phyloP scores from a whole-genome alignment of 2,797 vertebrate species.

The Dromococcyx pavoninus region DNA sequence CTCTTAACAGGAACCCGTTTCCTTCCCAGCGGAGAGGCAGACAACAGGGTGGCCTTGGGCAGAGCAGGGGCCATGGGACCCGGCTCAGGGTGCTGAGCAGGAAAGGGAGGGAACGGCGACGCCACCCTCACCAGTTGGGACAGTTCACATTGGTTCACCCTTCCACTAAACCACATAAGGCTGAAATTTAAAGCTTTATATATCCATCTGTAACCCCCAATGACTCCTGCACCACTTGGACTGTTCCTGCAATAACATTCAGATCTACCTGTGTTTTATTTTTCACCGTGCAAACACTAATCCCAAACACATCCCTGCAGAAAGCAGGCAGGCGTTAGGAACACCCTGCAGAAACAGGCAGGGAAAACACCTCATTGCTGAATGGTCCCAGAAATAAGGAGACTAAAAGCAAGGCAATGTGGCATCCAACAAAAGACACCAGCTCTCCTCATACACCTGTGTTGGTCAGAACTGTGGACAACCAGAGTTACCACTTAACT shows the following conservation, averaged over 20 bases:
- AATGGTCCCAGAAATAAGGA: background rate
- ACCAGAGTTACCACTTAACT: background rate
- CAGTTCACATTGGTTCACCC: background rate
- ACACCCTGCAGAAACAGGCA: background rate
- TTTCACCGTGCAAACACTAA: background rate
- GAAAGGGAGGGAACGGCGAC: background rate
- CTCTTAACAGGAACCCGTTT: background rate
- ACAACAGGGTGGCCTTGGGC: background rate
- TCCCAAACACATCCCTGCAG: background rate
- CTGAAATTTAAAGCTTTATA: rapidly evolving
- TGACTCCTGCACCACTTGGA: background rate
- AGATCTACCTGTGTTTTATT: background rate
- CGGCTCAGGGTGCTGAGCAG: background rate
- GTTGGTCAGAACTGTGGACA: background rate
- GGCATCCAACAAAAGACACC: background rate
- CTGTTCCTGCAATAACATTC: background rate
- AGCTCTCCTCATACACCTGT: background rate
- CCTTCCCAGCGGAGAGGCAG: constrained; percentile 13
- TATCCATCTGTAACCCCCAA: background rate
- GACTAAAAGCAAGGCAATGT: background rate
- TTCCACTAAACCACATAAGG: background rate
- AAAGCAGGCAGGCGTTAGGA: background rate
- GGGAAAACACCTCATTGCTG: background rate
- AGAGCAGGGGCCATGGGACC: rapidly evolving
- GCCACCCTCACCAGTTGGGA: background rate